Base-by-base conservation (phyloP, 2,888 invertebrate genomes). In the Plagodis pulveraria region DNA sequence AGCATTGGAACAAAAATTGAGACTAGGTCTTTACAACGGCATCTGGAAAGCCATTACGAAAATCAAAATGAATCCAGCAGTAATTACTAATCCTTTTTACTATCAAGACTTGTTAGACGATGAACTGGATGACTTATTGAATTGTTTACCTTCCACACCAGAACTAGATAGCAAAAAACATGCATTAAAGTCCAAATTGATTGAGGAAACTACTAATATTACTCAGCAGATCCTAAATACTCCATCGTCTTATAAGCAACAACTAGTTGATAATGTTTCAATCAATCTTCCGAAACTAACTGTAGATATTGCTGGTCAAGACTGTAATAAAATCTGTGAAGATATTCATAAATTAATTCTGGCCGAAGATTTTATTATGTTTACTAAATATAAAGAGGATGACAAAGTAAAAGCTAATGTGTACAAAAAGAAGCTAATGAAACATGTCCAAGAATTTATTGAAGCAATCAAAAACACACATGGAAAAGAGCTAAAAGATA, bases 21-120 rank as follows among this genome's bases (percentile, higher is more conserved):
- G 84, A 64, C 38, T 73, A n/a, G 79, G 76, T 0, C 67, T 89
- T 5, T 77, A 78, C 38, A 83, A 84, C 50, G 82, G 83, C 0
- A 67, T 86, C 38, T 84, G 81, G 81, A 81, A 84, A 75, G 72
- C 72, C 9, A 67, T 87, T 0, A 77, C 77, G 0, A 86, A 84
- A 67, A 48, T 86, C 6, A 80, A 82, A 69, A 74, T 80, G 66
- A 76, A 84, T 41, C 83, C 82, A 1, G 70, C 65, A 2, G 70
- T 71, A 38, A 71, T 78, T 53, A 43, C 66, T 6, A 81, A 89
- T 56, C 70, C 72, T 5, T 82, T 83, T 65, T 75, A 80, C 53
- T 86, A 77, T 50, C 80, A 86, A 71, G 85, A 87, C 56, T 63
- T 78, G 5, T 72, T 91, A 33, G 86, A 85, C 46, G 78, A 86